Evolutionary conservation across 2,888 invertebrate species (phyloP).

Genomic region (Xylota sylvarum): DNA sequence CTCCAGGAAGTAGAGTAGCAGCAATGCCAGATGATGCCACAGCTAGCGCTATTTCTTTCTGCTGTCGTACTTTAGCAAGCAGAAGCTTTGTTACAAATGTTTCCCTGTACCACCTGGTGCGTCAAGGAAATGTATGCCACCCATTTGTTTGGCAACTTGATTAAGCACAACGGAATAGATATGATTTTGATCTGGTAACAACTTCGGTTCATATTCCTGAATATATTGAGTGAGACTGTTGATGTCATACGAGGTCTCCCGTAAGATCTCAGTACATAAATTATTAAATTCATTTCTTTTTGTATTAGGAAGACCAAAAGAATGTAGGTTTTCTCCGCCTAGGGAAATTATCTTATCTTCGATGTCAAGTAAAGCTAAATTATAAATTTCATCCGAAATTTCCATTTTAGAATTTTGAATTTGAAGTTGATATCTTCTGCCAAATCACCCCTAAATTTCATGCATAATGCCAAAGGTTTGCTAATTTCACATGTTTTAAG

Average conservation of each 20-base stretch:
- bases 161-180: conserved; percentile 79
- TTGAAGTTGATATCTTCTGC: not conserved
- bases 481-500: not conserved
- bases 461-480: not conserved
- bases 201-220: conserved; percentile 36
- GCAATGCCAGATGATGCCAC: conserved; percentile 80
- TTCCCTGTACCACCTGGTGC: conserved; percentile 57
- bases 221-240: not conserved
- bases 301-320: conserved; percentile 9
- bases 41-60: conserved; percentile 81
- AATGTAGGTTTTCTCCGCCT: conserved; percentile 11
- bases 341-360: conserved; percentile 9
- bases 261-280: conserved; percentile 19
- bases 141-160: conserved; percentile 73
- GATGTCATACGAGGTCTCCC: conserved; percentile 16
- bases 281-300: conserved; percentile 15
- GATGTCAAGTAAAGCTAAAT: conserved; percentile 7
- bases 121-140: conserved; percentile 68
- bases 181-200: conserved; percentile 73
- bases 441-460: not conserved
- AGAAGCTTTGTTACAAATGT: conserved; percentile 76
- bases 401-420: conserved; percentile 9
- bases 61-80: conserved; percentile 80
- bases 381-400: conserved; percentile 17
- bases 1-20: conserved; percentile 81